Percentiles rank a stretch among this genome's conserved stretches.
These are phyloP conservation scores for Thera obeliscata DNA, from an alignment of 2,888 invertebrate species.

Conservation along the genomic window DNA sequence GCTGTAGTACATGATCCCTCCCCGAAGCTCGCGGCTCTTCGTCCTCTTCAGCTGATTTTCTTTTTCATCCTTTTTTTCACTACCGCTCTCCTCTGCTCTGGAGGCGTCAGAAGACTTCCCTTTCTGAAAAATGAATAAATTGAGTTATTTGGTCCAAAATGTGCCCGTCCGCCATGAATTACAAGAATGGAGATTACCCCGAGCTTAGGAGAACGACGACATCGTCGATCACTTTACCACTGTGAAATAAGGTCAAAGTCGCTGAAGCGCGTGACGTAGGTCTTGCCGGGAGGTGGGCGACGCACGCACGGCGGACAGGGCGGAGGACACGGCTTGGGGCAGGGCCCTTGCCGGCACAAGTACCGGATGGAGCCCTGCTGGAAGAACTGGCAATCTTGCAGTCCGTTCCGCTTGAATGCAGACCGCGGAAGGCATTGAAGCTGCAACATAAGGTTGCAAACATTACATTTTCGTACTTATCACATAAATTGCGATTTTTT, in stretches of 20 bases:
- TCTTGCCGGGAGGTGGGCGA: conserved; percentile 77
- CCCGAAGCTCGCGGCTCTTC: conserved; percentile 82
- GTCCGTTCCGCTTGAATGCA: conserved; percentile 81
- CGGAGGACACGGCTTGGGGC: conserved; percentile 69
- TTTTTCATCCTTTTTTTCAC: conserved; percentile 71
- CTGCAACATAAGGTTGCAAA: conserved; percentile 51
- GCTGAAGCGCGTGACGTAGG: conserved; percentile 79
- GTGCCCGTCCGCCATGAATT: conserved; percentile 67
- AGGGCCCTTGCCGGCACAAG: conserved; percentile 71
- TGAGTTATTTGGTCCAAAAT: conserved; percentile 14
- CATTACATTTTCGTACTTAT: not conserved
- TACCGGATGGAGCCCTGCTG: conserved; percentile 81
- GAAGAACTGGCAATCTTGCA: conserved; percentile 81
- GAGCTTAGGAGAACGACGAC: conserved; percentile 52
- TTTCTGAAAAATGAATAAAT: conserved; percentile 58
- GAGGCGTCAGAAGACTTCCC: conserved; percentile 56
- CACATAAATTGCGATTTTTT: too few species aligned
- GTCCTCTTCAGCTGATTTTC: conserved; percentile 76
- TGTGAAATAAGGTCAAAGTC: conserved; percentile 78
- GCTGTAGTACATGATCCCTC: conserved; percentile 82
- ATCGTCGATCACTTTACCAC: conserved; percentile 62
- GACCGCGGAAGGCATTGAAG: conserved; percentile 80
- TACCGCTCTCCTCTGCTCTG: conserved; percentile 64
- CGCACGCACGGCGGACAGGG: conserved; percentile 79
- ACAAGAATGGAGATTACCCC: conserved; percentile 62